Evolutionary conservation across 1,140 invertebrate species (phyloP).

Genomic region (Eriosoma lanigerum): DNA sequence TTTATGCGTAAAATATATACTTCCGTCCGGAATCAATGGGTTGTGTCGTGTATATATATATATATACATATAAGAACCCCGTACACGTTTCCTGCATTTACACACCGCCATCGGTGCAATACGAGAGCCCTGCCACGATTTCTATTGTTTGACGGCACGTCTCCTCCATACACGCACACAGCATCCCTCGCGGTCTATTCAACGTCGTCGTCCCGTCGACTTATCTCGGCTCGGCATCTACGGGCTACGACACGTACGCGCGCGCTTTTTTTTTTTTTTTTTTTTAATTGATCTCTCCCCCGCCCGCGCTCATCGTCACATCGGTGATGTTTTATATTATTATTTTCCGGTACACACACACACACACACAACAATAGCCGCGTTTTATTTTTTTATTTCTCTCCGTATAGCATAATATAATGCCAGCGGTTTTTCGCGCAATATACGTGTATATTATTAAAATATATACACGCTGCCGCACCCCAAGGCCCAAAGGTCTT

Average conservation of each 20-base stretch:
- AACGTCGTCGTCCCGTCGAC: conserved; percentile 37
- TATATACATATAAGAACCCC: neutral
- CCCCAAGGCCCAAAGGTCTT: neutral
- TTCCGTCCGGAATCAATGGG: conserved; percentile 48
- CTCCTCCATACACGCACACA: conserved; percentile 11
- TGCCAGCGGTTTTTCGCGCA: neutral
- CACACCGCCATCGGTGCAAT: conserved; percentile 27
- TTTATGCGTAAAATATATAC: neutral
- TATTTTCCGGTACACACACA: conserved; percentile 2
- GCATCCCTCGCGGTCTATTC: conserved; percentile 40
- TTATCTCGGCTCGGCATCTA: conserved; percentile 49
- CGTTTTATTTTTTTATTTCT: neutral
- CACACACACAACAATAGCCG: neutral
- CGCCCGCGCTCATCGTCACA: conserved; percentile 1
- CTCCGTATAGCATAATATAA: too few species aligned
- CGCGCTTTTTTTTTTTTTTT: neutral
- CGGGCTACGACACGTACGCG: conserved; percentile 30
- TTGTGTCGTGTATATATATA: neutral
- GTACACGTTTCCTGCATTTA: conserved; percentile 14
- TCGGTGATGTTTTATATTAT: conserved; percentile 5
- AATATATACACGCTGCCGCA: neutral
- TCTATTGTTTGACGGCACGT: conserved; percentile 49
- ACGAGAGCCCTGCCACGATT: conserved; percentile 30
- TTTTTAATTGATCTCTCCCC: conserved; percentile 46
- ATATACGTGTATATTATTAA: too few species aligned